These are phyloP conservation scores for Darwinula stevensoni DNA, from an alignment of 2,888 invertebrate species.

Conservation along the genomic window DNA sequence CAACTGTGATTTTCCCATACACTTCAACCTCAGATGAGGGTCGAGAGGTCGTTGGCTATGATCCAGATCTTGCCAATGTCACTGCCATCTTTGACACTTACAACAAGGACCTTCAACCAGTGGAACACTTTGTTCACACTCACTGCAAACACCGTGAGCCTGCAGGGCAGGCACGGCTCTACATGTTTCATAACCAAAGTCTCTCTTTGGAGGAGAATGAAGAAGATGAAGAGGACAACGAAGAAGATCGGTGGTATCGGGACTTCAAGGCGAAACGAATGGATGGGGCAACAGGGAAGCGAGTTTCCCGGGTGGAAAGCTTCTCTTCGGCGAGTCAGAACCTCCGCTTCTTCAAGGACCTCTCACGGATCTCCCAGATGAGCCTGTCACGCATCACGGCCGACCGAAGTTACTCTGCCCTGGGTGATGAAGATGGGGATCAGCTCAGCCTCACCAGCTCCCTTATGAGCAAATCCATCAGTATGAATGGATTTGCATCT, in stretches of 20 bases:
- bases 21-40: background rate
- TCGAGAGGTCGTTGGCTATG: background rate
- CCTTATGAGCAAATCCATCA: too few relatives aligned
- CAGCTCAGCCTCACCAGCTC: too few relatives aligned
- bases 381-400: background rate
- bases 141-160: conserved; percentile 1
- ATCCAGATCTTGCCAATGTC: background rate
- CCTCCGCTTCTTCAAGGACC: background rate
- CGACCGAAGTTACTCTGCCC: background rate
- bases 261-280: background rate
- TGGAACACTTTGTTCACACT: background rate
- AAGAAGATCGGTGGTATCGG: background rate
- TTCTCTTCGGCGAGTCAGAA: conserved; percentile 1
- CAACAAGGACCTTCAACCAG: background rate
- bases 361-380: conserved; percentile 2
- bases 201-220: background rate
- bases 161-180: too few relatives aligned
- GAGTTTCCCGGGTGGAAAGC: background rate
- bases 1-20: background rate
- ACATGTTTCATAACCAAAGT: background rate
- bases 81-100: conserved; percentile 1
- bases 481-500: too few relatives aligned
- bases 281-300: background rate
- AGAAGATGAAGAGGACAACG: conserved; percentile 2
- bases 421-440: conserved; percentile 1